Percentiles rank a stretch among this genome's conserved stretches.
Evolutionary conservation across 92 coral and sea anemone genomes (phyloP).

Genomic region (Porites divaricata): DNA sequence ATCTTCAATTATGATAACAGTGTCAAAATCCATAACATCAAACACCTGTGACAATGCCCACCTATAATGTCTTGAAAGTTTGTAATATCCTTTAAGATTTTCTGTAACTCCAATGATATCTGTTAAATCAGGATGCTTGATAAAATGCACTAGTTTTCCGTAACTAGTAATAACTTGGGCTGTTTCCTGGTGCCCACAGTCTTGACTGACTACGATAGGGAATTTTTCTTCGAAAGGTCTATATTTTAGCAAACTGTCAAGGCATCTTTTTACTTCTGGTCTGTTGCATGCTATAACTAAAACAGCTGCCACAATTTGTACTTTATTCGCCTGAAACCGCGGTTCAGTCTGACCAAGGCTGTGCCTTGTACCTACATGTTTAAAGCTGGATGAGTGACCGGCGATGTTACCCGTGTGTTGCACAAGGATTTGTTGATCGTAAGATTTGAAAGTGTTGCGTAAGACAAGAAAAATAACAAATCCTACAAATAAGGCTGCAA

Average conservation of each 20-base stretch:
- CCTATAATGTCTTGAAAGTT: conserved; percentile 87
- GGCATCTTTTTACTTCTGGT: conserved; percentile 79
- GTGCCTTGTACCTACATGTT: not conserved
- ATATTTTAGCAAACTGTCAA: conserved; percentile 75
- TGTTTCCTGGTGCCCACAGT: conserved; percentile 83
- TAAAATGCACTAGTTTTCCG: conserved; percentile 57
- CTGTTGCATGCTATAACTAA: conserved; percentile 94
- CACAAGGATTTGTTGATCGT: not conserved
- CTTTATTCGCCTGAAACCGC: not conserved
- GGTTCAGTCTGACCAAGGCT: not conserved
- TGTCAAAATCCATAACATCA: conserved; percentile 81
- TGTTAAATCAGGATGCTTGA: conserved; percentile 84
- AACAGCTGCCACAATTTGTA: conserved; percentile 63
- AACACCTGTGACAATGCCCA: conserved; percentile 94
- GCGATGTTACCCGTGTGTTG: not conserved
- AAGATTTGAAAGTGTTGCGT: not conserved
- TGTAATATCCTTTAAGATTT: conserved; percentile 79
- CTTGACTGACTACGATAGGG: conserved; percentile 94
- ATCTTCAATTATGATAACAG: conserved; percentile 91
- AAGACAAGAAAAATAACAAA: conserved; percentile 19
- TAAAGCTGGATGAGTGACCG: not conserved
- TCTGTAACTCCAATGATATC: conserved; percentile 50
- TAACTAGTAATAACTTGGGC: conserved; percentile 64
- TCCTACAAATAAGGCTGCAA: conserved; percentile 2
- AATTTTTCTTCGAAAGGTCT: conserved; percentile 67